phyloP scores from a whole-genome alignment of 2,113 vertebrate genomes.

The Pedetes capensis region DNA sequence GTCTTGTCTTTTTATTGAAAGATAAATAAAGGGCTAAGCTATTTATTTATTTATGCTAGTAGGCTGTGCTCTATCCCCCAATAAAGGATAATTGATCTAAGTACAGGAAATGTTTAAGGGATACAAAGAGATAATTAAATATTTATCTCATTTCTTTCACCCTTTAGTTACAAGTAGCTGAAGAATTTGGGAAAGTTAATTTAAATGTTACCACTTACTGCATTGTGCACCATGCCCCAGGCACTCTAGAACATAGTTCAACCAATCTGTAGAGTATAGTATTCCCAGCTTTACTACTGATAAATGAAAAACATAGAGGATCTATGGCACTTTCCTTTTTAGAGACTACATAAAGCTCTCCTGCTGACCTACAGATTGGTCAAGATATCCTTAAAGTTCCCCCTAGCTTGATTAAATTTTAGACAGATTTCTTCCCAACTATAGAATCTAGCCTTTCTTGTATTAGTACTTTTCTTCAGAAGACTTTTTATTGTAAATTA shows the following conservation, averaged over 20 bases:
- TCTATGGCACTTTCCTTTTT: background rate
- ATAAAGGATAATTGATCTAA: background rate
- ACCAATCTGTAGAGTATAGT: background rate
- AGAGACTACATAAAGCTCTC: background rate
- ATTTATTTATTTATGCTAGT: background rate
- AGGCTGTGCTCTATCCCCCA: background rate
- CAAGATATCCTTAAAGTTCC: background rate
- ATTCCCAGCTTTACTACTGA: background rate
- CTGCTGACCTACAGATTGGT: background rate
- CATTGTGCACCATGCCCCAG: background rate
- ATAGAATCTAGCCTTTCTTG: background rate
- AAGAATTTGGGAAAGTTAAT: background rate
- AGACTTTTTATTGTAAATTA: background rate
- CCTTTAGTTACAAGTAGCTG: background rate
- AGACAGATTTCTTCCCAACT: background rate
- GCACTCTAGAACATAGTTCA: background rate
- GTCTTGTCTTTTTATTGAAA: background rate
- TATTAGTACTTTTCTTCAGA: background rate
- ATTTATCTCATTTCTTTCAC: background rate
- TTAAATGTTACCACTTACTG: background rate
- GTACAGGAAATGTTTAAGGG: background rate
- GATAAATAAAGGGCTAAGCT: background rate
- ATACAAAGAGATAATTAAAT: background rate
- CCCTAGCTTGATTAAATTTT: background rate
- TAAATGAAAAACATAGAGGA: background rate